Evolutionary conservation across 2,797 vertebrate species (phyloP).

Genomic region (Tympanoctomys barrerae): DNA sequence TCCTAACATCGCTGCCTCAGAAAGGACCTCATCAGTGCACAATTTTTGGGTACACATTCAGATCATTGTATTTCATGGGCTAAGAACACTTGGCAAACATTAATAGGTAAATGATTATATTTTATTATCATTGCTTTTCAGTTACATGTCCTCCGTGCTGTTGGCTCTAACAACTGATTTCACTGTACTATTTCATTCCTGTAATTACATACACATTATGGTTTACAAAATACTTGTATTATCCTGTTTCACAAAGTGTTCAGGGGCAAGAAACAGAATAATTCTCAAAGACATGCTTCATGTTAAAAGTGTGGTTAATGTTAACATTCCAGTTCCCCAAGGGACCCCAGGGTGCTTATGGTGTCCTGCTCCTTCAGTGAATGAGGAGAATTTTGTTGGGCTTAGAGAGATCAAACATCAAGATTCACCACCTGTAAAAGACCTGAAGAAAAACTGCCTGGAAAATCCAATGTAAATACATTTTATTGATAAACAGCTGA

Average conservation of each 20-base stretch:
- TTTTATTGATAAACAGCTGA: background rate
- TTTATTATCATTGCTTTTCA: constrained; percentile 19
- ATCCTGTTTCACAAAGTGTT: constrained; percentile 47
- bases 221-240: background rate
- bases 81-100: background rate
- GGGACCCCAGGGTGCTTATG: background rate
- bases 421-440: background rate
- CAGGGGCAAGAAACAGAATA: background rate
- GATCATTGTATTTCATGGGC: background rate
- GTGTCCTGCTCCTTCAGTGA: background rate
- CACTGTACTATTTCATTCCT: background rate
- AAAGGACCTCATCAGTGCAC: background rate
- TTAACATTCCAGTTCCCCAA: background rate
- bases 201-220: background rate
- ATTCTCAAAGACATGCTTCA: background rate
- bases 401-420: background rate
- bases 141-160: background rate
- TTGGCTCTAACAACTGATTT: background rate
- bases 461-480: background rate
- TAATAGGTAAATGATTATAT: background rate
- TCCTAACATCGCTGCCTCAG: background rate
- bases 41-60: background rate
- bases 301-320: background rate
- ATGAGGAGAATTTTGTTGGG: background rate
- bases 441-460: background rate